Evolutionary conservation across 2,797 vertebrate species (phyloP), one percentile per base, ranked within the genome.

Genomic region (Aphelocoma californica): DNA sequence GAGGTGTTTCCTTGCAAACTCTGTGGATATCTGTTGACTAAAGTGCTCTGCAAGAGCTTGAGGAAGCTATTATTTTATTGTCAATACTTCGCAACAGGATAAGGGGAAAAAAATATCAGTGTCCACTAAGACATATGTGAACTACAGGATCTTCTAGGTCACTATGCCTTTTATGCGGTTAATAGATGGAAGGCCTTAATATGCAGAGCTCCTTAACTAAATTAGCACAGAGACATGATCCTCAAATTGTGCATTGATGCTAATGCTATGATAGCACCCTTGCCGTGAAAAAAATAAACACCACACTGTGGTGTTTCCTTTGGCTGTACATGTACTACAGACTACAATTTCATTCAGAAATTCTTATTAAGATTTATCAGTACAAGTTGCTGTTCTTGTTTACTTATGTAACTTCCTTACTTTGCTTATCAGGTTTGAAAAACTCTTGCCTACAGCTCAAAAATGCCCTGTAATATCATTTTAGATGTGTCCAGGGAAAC

Each of bases 401-500:
- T 69, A 38, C 26, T 18, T 16, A 28, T 13, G 10, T 86, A 70
- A 57, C 82, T 83, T 83, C 48, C 51, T 86, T 69, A 54, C n/a
- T 51, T 95, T 58, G 17, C n/a, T 66, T 82, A 71, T 42, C 26
- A 85, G 19, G 5, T 82, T 82, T 88, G 58, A 87, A 69, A 81
- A 74, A 53, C 47, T 72, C 79, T 42, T 87, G 51, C 64, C 53
- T 88, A 31, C 11, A 44, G 10, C 58, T 40, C 36, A 26, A 79
- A 90, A 86, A 62, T 57, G 24, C 20, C 42, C 42, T 47, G 25
- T 70, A 87, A 73, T 93, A 89, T 79, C 1, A 83, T 78, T 95
- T 92, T 61, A 81, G 20, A 79, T 93, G 42, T 91, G 61, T 75
- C 29, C 78, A 73, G 75, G 79, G 84, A 95, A 92, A 74, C 47